Base-by-base conservation (phyloP, 2,888 invertebrate genomes). In the Heteromyza rotundicornis region DNA sequence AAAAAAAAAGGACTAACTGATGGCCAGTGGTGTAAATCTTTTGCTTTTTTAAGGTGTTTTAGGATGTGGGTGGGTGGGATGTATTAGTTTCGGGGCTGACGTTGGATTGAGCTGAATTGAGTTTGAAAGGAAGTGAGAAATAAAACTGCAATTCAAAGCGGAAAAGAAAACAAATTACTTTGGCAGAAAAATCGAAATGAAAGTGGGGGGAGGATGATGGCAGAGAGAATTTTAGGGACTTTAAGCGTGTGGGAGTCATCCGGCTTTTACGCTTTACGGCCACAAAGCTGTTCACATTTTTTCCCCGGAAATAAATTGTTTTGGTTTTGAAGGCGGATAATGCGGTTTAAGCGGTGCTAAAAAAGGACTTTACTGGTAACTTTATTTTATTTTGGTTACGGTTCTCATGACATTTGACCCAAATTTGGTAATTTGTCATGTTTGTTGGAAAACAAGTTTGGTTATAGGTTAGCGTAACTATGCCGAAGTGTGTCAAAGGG, bases 11-110 rank as follows among this genome's bases (percentile, higher is more conserved):
- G 24, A 32, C 7, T 16, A 22, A 14, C 12, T 35, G 22, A 10
- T 19, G 51, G 53, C 35, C 35, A 20, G 54, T 63, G 59, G 71
- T 59, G 76, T 73, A 73, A 76, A 76, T 73, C 73, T 76, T 76
- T 74, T 73, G 71, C 70, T 53, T 63, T 70, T 47, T 74, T 66
- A 67, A 68, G 65, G 60, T 10, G 2, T 40, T 40, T 40, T n/a
- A n/a, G 40, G 40, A n/a, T 7, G 40, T 40, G 3, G 40, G 7
- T 14, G 40, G 40, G 40, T 40, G 40, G 40, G 40, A 40, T n/a
- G 40, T 14, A 40, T n/a, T 14, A n/a, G 40, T 3, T 40, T 10
- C 16, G 40, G 40, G 2, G 40, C 2, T 7, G 40, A n/a, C 3
- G 40, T n/a, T 40, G 8, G n/a, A 3, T 27, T 40, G 40, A 10